These are phyloP conservation scores for Eupithecia pulchellata DNA, from an alignment of 2,888 invertebrate genomes.

Conservation along the genomic window DNA sequence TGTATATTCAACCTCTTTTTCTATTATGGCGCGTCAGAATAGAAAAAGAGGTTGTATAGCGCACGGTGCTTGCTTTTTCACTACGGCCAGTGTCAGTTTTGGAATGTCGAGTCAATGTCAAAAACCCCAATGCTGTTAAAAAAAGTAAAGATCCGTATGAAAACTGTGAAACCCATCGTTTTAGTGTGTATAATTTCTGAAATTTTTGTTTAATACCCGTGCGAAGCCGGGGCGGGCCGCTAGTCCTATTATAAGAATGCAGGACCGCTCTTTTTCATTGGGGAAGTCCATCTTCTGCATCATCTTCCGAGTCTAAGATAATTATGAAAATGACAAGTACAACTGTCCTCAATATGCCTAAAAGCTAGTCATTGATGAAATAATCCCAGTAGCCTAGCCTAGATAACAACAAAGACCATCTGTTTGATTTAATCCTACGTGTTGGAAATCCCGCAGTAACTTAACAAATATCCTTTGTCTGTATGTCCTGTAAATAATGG, in stretches of 20 bases:
- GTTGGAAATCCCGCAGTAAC: constrained; percentile 25
- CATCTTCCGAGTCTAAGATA: not conserved
- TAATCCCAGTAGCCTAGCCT: not conserved
- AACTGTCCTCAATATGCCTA: not conserved
- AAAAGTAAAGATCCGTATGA: no score
- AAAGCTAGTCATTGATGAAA: not conserved
- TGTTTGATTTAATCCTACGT: constrained; percentile 28
- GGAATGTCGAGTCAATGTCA: no score
- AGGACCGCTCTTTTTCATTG: not conserved
- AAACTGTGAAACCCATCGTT: no score
- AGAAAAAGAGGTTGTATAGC: no score
- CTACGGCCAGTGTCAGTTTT: no score
- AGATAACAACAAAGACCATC: constrained; percentile 14
- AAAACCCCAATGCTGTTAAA: no score
- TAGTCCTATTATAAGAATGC: not conserved
- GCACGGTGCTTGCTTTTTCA: no score
- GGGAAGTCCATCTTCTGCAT: not conserved
- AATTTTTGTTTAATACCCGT: no score
- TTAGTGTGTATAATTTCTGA: no score
- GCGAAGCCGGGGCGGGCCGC: no score
- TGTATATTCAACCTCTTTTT: no score
- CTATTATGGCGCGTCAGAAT: no score
- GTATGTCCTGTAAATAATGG: constrained; percentile 22
- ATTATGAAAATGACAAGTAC: not conserved
- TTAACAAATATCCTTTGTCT: constrained; percentile 26